Evolutionary conservation across 2,797 vertebrate species (phyloP).

Genomic region (Enteromius radiatus): DNA sequence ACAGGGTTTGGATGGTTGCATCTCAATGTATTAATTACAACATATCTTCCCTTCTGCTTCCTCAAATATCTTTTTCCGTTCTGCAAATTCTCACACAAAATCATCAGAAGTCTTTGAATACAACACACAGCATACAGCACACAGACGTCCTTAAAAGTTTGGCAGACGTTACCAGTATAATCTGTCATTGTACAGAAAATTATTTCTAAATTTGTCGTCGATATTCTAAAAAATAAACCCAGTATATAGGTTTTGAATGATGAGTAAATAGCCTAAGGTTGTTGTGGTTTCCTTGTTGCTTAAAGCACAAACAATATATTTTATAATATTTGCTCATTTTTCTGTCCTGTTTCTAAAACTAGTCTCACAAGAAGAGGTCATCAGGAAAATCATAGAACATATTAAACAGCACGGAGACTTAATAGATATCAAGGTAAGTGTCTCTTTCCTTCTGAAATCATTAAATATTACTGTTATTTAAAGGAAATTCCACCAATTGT

Average conservation of each 20-base stretch:
- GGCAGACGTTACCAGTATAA: not conserved
- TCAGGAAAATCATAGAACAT: slow-evolving; percentile 80
- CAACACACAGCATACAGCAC: not conserved
- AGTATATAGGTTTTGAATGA: not conserved
- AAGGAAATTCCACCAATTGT: not conserved
- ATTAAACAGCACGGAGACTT: slow-evolving; percentile 82
- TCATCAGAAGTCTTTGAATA: not conserved
- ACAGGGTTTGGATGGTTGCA: not conserved
- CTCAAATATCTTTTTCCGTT: not conserved
- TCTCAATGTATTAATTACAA: not conserved
- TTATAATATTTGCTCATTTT: not conserved
- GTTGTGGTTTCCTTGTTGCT: not conserved
- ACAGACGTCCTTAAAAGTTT: not conserved
- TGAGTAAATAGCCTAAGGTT: not conserved
- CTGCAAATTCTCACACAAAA: not conserved
- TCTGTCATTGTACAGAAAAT: not conserved
- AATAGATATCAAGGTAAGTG: slow-evolving; percentile 83
- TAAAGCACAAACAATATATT: not conserved
- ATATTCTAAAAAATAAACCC: not conserved
- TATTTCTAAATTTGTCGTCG: not conserved
- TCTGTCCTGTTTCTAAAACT: slow-evolving; percentile 5
- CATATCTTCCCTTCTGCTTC: too few relatives aligned
- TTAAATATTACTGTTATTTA: not conserved
- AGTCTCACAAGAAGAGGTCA: slow-evolving; percentile 74
- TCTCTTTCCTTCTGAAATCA: not conserved